Evolutionary conservation across 2,888 invertebrate species (phyloP).

Genomic region (Diachrysia chrysitis): DNA sequence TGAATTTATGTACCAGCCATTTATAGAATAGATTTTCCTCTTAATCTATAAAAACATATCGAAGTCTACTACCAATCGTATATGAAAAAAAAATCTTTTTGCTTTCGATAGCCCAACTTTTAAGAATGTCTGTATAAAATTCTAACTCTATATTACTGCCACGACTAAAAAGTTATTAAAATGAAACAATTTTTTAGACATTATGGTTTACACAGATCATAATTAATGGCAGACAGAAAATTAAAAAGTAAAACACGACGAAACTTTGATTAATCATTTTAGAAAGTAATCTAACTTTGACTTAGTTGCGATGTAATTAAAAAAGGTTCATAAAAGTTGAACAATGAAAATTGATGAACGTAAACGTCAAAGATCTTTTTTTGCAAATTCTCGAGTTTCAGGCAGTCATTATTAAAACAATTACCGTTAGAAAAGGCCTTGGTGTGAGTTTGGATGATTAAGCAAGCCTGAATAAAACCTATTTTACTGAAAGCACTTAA

Average conservation of each 20-base stretch:
- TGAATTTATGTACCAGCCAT: too few relatives aligned
- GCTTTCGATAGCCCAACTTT: too few relatives aligned
- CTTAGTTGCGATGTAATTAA: conserved; percentile 57
- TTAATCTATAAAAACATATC: too few relatives aligned
- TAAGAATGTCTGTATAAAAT: background rate
- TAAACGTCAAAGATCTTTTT: conserved; percentile 41
- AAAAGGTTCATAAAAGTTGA: conserved; percentile 64
- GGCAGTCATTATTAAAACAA: background rate
- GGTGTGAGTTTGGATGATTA: background rate
- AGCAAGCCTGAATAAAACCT: background rate
- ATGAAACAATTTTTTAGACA: background rate
- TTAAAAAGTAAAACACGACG: conserved; percentile 36
- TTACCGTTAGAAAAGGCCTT: background rate
- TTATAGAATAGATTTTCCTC: too few relatives aligned
- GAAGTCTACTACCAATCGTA: too few relatives aligned
- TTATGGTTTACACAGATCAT: conserved; percentile 11
- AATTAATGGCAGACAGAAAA: conserved; percentile 29
- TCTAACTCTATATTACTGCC: background rate
- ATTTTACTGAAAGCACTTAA: background rate
- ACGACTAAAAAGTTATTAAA: background rate
- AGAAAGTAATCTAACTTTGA: conserved; percentile 67
- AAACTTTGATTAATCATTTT: conserved; percentile 64
- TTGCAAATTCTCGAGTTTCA: background rate
- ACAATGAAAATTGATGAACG: conserved; percentile 59
- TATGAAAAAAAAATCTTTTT: too few relatives aligned